A percentile compares a stretch with the other conserved stretches of the same genome.
Conservation (phyloP, 2,113 vertebrate genomes). For the Hyperoodon ampullatus region DNA sequence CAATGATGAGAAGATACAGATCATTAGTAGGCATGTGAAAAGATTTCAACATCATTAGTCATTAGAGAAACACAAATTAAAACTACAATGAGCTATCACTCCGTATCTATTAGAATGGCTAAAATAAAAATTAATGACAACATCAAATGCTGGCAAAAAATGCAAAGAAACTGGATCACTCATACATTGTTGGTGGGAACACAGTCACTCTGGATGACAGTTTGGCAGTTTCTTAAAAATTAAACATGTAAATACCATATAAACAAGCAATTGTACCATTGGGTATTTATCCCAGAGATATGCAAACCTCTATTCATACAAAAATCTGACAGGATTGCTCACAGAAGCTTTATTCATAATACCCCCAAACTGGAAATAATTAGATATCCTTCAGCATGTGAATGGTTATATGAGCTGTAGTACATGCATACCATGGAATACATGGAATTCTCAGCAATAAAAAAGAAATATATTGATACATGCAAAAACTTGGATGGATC, state of each 20-base stretch:
- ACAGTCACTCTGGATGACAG: neutral
- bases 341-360: neutral
- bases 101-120: neutral
- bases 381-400: neutral
- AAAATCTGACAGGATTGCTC: neutral
- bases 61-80: neutral
- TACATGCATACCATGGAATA: neutral
- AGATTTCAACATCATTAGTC: neutral
- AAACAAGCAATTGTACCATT: neutral
- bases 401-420: neutral
- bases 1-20: neutral
- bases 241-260: neutral
- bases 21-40: neutral
- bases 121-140: neutral
- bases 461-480: neutral
- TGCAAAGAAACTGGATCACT: neutral
- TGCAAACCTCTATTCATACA: neutral
- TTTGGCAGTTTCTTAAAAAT: neutral
- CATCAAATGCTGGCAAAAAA: neutral
- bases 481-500: neutral
- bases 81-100: neutral
- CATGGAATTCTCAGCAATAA: neutral
- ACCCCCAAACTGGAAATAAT: neutral
- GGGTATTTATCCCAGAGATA: neutral
- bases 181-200: neutral